Evolutionary conservation across 2,888 invertebrate genomes (phyloP).

Genomic region (Scaptomyza tumidula): DNA sequence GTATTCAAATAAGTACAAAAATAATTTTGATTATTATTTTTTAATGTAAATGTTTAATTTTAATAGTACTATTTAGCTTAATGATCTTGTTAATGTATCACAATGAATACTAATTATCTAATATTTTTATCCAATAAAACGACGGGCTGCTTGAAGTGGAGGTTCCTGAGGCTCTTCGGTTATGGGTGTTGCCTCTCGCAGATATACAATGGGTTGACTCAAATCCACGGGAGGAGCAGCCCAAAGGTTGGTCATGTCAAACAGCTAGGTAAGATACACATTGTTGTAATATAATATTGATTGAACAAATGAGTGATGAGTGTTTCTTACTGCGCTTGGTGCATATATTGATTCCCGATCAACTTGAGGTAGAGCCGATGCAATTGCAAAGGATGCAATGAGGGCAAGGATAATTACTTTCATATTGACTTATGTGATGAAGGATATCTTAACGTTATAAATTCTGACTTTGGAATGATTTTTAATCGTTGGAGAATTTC

Average conservation of each 20-base stretch:
- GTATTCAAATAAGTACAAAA: no score
- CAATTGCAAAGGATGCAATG: conserved; percentile 36
- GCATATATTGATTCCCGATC: conserved; percentile 54
- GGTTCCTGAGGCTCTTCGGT: neutral
- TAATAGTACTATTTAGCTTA: neutral
- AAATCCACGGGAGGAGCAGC: neutral
- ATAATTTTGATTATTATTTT: neutral
- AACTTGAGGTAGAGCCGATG: conserved; percentile 52
- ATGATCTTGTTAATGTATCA: neutral
- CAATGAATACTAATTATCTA: neutral
- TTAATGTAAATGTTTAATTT: no score
- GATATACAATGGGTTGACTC: neutral
- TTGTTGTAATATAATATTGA: neutral
- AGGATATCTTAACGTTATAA: conserved; percentile 14
- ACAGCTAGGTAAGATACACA: neutral
- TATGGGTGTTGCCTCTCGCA: conserved; percentile 2
- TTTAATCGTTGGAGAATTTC: conserved; percentile 11
- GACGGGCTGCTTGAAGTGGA: neutral
- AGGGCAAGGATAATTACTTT: conserved; percentile 40
- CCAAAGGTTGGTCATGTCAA: neutral
- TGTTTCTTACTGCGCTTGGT: conserved; percentile 65
- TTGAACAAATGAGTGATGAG: neutral
- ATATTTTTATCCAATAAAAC: neutral
- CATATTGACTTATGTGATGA: conserved; percentile 34
- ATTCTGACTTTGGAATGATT: conserved; percentile 44